phyloP scores from a whole-genome alignment of 2,113 vertebrate genomes.

The Thermophis baileyi region DNA sequence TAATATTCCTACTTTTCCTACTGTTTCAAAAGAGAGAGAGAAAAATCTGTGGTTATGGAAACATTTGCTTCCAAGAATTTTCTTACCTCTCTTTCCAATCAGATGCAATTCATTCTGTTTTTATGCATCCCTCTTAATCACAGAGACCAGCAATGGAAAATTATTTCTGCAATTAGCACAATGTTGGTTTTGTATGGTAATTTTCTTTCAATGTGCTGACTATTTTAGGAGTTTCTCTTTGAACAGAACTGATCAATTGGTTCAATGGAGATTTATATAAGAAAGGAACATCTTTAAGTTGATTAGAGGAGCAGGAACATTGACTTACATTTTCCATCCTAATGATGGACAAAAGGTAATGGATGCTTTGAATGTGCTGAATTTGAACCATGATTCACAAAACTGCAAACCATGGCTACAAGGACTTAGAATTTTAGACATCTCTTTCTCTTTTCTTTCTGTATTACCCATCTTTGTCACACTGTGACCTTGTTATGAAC shows the following conservation, averaged over 20 bases:
- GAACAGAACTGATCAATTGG: constrained; percentile 10
- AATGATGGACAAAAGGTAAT: constrained; percentile 22
- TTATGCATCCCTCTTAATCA: constrained; percentile 27
- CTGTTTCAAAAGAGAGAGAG: background rate
- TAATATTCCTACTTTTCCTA: background rate
- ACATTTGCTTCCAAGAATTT: background rate
- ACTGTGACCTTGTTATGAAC: background rate
- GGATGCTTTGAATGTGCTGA: constrained; percentile 9
- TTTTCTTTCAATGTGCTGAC: constrained; percentile 41
- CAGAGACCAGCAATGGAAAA: constrained; percentile 51
- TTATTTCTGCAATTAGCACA: constrained; percentile 58
- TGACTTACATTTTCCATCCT: constrained; percentile 19
- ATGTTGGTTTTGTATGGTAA: constrained; percentile 31
- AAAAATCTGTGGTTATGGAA: background rate
- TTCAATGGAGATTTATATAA: background rate
- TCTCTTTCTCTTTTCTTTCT: constrained; percentile 3
- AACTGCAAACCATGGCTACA: constrained; percentile 1
- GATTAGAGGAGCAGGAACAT: constrained; percentile 32
- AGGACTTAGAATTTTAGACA: background rate
- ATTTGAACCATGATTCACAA: constrained; percentile 28
- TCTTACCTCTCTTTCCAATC: background rate
- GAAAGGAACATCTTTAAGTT: constrained; percentile 20
- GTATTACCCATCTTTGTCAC: background rate
- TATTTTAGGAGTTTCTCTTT: constrained; percentile 36
- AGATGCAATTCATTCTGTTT: constrained; percentile 44